phyloP scores from a whole-genome alignment of 2,888 invertebrate genomes.

The Troides aeacus region DNA sequence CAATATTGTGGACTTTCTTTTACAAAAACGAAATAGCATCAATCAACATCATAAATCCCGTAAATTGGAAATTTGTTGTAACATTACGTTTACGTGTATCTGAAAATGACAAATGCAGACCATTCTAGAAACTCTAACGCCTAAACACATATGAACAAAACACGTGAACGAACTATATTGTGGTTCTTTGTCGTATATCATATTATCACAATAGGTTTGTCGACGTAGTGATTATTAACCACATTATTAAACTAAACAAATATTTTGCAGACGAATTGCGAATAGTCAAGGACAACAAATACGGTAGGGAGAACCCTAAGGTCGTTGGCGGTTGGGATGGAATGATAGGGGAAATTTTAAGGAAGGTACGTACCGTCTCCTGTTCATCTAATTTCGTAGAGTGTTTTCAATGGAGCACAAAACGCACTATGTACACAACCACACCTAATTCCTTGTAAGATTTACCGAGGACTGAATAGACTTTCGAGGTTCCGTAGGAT shows the following conservation, averaged over 20 bases:
- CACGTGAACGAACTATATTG: no score
- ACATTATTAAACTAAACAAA: neutral
- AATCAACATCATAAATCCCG: no score
- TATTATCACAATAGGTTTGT: neutral
- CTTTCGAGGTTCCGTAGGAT: constrained; percentile 8
- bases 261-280: constrained; percentile 86
- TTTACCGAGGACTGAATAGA: constrained; percentile 17
- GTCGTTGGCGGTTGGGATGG: constrained; percentile 94
- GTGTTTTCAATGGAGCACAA: constrained; percentile 28
- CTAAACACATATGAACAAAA: no score
- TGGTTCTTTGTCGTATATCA: neutral
- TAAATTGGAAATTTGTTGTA: no score
- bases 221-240: neutral
- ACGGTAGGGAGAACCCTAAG: constrained; percentile 90
- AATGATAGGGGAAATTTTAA: constrained; percentile 92
- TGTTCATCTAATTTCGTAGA: constrained; percentile 29
- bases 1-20: neutral
- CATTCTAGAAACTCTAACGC: no score
- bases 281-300: constrained; percentile 91
- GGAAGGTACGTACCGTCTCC: constrained; percentile 82
- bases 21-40: no score
- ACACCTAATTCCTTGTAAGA: constrained; percentile 25
- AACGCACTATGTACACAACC: constrained; percentile 17
- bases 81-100: no score
- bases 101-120: no score